These are phyloP conservation scores for Aleadryas rufinucha DNA, from an alignment of 2,113 vertebrate genomes.

Conservation along the genomic window DNA sequence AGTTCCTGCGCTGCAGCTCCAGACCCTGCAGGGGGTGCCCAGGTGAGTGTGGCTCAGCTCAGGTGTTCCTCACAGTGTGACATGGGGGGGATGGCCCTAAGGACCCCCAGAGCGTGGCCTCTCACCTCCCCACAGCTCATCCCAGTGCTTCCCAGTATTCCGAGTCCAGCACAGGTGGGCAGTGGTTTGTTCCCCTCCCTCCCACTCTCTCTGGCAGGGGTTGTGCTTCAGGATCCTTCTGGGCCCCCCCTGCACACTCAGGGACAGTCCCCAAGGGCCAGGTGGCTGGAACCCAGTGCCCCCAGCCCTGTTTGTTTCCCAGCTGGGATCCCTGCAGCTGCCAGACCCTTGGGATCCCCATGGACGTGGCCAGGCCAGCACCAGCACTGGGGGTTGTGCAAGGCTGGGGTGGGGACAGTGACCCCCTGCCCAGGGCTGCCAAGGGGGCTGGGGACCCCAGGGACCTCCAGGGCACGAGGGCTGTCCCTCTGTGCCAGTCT, in stretches of 20 bases:
- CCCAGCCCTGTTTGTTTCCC: background rate
- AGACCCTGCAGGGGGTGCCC: background rate
- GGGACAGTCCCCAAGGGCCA: background rate
- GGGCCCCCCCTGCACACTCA: accelerated
- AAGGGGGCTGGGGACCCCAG: background rate
- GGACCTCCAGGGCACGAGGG: too few relatives aligned
- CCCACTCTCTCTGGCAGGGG: background rate
- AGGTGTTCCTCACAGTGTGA: accelerated
- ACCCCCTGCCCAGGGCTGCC: background rate
- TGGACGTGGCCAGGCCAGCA: accelerated
- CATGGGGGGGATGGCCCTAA: background rate
- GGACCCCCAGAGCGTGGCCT: accelerated
- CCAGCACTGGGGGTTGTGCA: accelerated
- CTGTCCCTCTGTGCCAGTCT: background rate
- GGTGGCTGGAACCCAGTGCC: accelerated
- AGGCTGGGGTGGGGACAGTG: background rate
- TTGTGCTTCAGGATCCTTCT: too few relatives aligned
- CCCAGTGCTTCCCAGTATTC: background rate
- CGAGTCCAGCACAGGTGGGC: background rate
- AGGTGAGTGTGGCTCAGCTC: background rate
- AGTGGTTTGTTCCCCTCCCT: accelerated
- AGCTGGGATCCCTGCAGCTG: background rate
- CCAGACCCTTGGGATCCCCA: accelerated
- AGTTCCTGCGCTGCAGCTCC: accelerated
- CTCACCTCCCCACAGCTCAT: accelerated